Evolutionary conservation across 2,113 vertebrate genomes (phyloP).

Genomic region (Phaethon lepturus): DNA sequence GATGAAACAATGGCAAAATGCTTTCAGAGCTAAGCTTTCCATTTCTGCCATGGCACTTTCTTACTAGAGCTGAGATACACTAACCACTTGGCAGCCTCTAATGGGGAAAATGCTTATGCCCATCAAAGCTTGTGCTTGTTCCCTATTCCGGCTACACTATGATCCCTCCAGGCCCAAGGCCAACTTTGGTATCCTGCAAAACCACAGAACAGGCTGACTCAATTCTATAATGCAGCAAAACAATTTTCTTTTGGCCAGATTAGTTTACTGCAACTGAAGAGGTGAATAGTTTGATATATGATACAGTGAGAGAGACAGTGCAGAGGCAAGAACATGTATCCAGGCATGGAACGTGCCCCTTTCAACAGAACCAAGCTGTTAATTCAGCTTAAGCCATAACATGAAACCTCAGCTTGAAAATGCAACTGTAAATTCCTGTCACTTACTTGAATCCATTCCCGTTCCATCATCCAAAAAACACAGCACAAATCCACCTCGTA

Average conservation of each 20-base stretch:
- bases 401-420: not conserved
- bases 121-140: not conserved
- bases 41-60: not conserved
- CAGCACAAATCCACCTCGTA: conserved; percentile 93
- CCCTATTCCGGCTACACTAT: not conserved
- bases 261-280: not conserved
- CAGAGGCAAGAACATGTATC: not conserved
- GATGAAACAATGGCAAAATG: not conserved
- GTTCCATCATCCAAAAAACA: conserved; percentile 97
- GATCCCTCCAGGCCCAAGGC: not conserved
- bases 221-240: not conserved
- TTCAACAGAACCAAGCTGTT: not conserved
- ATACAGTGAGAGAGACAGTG: not conserved
- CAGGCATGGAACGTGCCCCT: not conserved
- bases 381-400: not conserved
- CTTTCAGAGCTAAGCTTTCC: not conserved
- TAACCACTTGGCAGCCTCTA: not conserved
- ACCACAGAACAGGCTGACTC: not conserved
- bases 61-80: not conserved
- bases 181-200: not conserved
- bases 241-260: not conserved
- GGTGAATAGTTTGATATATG: not conserved
- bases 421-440: not conserved
- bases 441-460: conserved; percentile 97
- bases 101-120: not conserved